A percentile compares a stretch with the other conserved stretches of the same genome.
phyloP scores from a whole-genome alignment of 2,888 invertebrate species.

The Pammene fasciana region DNA sequence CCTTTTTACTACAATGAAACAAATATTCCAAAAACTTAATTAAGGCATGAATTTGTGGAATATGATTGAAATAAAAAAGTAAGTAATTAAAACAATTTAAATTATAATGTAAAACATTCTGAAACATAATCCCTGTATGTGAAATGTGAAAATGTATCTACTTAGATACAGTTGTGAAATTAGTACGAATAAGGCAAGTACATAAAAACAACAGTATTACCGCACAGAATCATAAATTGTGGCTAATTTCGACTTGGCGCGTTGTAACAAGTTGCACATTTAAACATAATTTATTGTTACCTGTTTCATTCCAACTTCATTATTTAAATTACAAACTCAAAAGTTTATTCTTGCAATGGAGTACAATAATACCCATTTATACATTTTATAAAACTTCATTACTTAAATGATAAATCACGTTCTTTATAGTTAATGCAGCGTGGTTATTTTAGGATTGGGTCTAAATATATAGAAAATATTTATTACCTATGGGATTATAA shows the following conservation, averaged over 20 bases:
- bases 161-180: not conserved
- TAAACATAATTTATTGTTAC: slow-evolving; percentile 19
- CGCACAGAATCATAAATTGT: slow-evolving; percentile 25
- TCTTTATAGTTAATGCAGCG: too few relatives aligned
- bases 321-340: slow-evolving; percentile 24
- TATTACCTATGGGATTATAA: too few relatives aligned
- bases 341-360: slow-evolving; percentile 8
- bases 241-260: slow-evolving; percentile 27
- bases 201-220: slow-evolving; percentile 20
- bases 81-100: not conserved
- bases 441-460: too few relatives aligned
- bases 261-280: slow-evolving; percentile 13
- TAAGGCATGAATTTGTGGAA: too few relatives aligned
- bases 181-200: not conserved
- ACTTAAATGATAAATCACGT: too few relatives aligned
- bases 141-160: not conserved
- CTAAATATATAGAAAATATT: too few relatives aligned
- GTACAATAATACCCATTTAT: not conserved
- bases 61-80: too few relatives aligned
- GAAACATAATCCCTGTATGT: not conserved
- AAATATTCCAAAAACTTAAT: too few relatives aligned
- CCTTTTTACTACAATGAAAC: too few relatives aligned
- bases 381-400: not conserved
- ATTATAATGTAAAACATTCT: not conserved
- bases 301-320: slow-evolving; percentile 32